Percentiles rank a stretch among this genome's conserved stretches.
Evolutionary conservation across 1,140 invertebrate genomes (phyloP).

Genomic region (Zaprionus camerounensis): DNA sequence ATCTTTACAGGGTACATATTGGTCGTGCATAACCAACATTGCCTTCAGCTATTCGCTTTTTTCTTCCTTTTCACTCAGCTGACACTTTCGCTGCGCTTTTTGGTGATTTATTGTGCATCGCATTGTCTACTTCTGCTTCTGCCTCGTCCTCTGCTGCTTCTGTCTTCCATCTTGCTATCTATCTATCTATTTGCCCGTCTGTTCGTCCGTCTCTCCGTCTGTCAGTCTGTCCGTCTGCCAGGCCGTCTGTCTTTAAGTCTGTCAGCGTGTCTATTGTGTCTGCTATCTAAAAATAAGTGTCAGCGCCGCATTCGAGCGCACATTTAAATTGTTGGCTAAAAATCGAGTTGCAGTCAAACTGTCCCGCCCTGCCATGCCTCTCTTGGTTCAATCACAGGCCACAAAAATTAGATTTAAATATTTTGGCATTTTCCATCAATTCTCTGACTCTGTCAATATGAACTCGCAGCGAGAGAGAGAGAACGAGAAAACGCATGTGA

Average conservation of each 20-base stretch:
- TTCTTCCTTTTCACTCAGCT: conserved; percentile 22
- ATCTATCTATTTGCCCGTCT: background rate
- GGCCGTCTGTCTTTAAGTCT: background rate
- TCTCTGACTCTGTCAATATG: conserved; percentile 49
- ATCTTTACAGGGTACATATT: background rate
- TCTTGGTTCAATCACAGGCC: conserved; percentile 10
- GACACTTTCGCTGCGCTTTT: conserved; percentile 53
- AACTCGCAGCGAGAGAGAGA: background rate
- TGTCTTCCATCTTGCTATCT: background rate
- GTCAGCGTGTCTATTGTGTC: conserved; percentile 43
- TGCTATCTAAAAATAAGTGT: conserved; percentile 55
- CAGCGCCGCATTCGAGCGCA: conserved; percentile 48
- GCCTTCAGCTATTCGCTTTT: background rate
- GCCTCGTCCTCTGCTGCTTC: background rate
- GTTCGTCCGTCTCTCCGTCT: background rate
- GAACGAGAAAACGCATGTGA: background rate
- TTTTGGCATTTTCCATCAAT: conserved; percentile 81
- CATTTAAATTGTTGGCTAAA: conserved; percentile 60
- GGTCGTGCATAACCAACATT: background rate
- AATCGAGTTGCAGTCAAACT: conserved; percentile 38
- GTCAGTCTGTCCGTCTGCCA: conserved; percentile 7
- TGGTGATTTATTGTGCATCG: conserved; percentile 56
- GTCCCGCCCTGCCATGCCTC: background rate
- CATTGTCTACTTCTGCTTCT: conserved; percentile 28
- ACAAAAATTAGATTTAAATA: conserved; percentile 78